These are phyloP conservation scores for Galemys pyrenaicus DNA, from an alignment of 2,113 vertebrate genomes.

Conservation along the genomic window DNA sequence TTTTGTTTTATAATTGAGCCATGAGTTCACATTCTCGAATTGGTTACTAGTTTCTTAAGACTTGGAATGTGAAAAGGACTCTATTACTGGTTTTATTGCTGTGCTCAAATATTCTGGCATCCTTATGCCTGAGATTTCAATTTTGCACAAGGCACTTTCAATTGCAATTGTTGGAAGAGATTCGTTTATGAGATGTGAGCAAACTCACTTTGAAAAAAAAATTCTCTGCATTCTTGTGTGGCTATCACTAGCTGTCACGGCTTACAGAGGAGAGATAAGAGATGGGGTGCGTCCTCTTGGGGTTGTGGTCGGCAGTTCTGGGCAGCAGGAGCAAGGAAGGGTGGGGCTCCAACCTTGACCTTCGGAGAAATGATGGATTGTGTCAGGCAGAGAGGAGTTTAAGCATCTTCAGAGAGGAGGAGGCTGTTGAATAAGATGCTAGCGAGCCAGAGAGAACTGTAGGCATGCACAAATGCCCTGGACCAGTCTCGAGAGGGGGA, in stretches of 20 bases:
- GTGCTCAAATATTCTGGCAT: constrained; percentile 3
- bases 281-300: too few relatives aligned
- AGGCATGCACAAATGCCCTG: neutral
- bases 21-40: neutral
- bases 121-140: constrained; percentile 4
- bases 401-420: neutral
- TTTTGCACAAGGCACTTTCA: constrained; percentile 32
- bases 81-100: neutral
- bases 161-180: neutral
- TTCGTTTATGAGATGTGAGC: constrained; percentile 6
- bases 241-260: neutral
- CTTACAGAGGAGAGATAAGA: neutral
- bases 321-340: too few relatives aligned
- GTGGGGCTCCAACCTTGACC: too few relatives aligned
- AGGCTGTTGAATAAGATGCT: neutral
- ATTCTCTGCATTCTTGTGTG: neutral
- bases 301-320: neutral
- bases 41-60: constrained; percentile 1
- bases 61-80: constrained; percentile 29
- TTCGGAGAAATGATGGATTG: neutral
- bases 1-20: constrained; percentile 32
- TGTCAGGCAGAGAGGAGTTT: neutral
- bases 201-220: neutral
- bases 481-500: neutral
- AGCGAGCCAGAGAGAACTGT: neutral